Conservation (phyloP, 2,797 vertebrate genomes). For the Acipenser ruthenus region DNA sequence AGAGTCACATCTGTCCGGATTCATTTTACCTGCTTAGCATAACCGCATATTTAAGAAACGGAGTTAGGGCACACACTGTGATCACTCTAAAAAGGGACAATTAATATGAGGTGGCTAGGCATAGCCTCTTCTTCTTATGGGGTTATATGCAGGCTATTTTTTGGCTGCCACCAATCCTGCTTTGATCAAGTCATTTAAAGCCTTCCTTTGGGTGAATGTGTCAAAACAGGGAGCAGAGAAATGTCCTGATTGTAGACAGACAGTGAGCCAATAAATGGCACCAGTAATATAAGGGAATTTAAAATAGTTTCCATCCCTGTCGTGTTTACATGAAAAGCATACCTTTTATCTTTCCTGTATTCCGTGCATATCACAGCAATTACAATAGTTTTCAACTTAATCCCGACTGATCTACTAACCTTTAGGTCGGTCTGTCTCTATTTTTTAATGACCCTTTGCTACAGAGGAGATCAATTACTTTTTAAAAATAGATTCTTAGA, state of each 20-base stretch:
- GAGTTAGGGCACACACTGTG: conserved; percentile 16
- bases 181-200: conserved; percentile 39
- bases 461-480: background rate
- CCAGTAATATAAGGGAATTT: no score
- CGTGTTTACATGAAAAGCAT: no score
- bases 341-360: no score
- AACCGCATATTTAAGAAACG: conserved; percentile 33
- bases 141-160: conserved; percentile 36
- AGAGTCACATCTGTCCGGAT: conserved; percentile 44
- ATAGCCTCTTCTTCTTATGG: conserved; percentile 3
- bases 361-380: no score
- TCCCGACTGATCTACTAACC: no score
- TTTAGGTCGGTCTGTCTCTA: conserved; percentile 12
- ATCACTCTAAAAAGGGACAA: conserved; percentile 7
- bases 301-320: no score
- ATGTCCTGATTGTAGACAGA: no score
- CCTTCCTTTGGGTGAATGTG: conserved; percentile 32
- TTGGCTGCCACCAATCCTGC: conserved; percentile 35
- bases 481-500: background rate
- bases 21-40: conserved; percentile 41
- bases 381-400: no score
- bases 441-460: conserved; percentile 11
- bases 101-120: conserved; percentile 15
- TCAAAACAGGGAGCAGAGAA: conserved; percentile 16
- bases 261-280: no score